phyloP scores from a whole-genome alignment of 2,113 vertebrate species.

The Marcusenius ussheri region DNA sequence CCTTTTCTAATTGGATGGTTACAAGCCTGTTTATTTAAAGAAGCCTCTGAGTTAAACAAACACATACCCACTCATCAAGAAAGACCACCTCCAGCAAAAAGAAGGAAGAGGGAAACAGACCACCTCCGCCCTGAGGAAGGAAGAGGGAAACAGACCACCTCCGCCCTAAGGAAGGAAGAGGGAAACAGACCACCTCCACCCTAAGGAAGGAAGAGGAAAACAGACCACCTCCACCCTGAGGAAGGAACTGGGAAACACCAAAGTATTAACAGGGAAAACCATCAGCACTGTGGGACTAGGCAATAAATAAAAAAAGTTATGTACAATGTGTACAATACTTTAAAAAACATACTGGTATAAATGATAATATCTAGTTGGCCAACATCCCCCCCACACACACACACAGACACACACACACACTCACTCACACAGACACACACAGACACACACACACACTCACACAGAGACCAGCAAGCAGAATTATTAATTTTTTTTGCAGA shows the following conservation, averaged over 20 bases:
- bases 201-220: background rate
- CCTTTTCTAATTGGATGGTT: background rate
- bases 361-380: background rate
- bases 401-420: no score
- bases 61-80: background rate
- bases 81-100: background rate
- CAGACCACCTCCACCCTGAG: conserved; percentile 14
- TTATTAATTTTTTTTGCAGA: background rate
- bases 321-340: background rate
- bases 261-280: conserved; percentile 21
- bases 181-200: background rate
- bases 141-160: background rate
- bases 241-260: conserved; percentile 16
- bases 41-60: background rate
- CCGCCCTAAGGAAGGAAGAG: background rate
- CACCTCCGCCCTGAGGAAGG: background rate
- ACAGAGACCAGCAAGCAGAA: background rate
- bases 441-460: no score
- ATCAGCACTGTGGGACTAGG: background rate
- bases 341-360: background rate
- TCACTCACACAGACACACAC: background rate
- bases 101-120: background rate
- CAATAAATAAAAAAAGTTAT: background rate
- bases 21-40: background rate
- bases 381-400: background rate